Conservation (phyloP, 1,140 invertebrate species). For the Trigoniulus corallinus region DNA sequence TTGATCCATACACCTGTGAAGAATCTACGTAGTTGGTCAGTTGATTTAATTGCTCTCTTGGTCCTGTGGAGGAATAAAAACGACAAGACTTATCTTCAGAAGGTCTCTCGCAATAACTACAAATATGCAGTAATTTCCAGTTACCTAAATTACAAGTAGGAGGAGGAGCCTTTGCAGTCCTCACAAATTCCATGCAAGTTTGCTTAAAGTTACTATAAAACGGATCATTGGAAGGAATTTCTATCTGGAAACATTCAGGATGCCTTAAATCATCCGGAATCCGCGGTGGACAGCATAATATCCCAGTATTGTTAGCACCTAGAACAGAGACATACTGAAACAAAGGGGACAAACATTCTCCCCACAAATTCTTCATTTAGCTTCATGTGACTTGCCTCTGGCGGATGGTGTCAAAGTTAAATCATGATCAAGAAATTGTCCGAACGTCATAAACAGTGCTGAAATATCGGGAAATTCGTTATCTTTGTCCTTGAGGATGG, state of each 20-base stretch:
- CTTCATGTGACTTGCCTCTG: slow-evolving; percentile 4
- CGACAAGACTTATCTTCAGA: neutral
- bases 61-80: slow-evolving; percentile 3
- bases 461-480: slow-evolving; percentile 24
- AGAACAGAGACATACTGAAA: slow-evolving; percentile 23
- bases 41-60: slow-evolving; percentile 38
- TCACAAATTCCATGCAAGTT: slow-evolving; percentile 68
- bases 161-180: slow-evolving; percentile 36
- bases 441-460: slow-evolving; percentile 34
- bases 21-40: slow-evolving; percentile 79
- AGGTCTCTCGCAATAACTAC: too few species aligned
- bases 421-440: slow-evolving; percentile 40
- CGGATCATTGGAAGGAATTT: slow-evolving; percentile 63
- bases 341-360: slow-evolving; percentile 1
- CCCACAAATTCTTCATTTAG: slow-evolving; percentile 4
- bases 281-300: slow-evolving; percentile 16
- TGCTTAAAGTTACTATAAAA: slow-evolving; percentile 47
- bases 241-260: slow-evolving; percentile 62
- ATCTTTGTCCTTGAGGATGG: slow-evolving; percentile 26
- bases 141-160: slow-evolving; percentile 31
- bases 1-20: slow-evolving; percentile 80
- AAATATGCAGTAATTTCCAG: neutral
- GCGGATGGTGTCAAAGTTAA: neutral
- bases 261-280: slow-evolving; percentile 15
- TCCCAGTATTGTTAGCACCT: slow-evolving; percentile 17